Conservation (phyloP, 2,888 invertebrate genomes). For the Hyposoter didymator region DNA sequence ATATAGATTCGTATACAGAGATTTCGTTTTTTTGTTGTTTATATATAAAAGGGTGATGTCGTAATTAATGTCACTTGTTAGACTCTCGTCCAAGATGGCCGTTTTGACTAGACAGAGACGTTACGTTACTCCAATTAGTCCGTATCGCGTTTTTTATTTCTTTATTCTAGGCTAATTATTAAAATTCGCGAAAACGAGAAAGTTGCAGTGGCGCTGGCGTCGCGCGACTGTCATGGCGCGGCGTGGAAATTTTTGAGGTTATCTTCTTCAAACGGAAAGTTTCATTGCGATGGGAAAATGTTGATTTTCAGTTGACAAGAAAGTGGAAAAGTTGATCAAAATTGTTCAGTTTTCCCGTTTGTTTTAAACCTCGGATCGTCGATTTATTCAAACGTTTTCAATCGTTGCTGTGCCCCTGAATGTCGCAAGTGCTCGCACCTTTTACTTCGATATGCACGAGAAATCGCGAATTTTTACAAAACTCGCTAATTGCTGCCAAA, state of each 20-base stretch:
- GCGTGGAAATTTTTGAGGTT: conserved; percentile 12
- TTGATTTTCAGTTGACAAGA: neutral
- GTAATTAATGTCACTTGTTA: conserved; percentile 51
- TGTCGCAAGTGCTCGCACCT: neutral
- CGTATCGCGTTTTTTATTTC: conserved; percentile 3
- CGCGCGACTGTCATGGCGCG: conserved; percentile 22
- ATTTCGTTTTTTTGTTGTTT: neutral
- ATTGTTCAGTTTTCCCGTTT: neutral
- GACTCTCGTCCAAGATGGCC: conserved; percentile 55
- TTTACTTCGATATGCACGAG: neutral
- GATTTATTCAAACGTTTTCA: neutral
- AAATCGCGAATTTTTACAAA: neutral
- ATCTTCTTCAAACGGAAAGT: neutral
- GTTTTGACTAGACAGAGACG: conserved; percentile 59
- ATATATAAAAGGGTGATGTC: conserved; percentile 32
- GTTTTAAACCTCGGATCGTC: neutral
- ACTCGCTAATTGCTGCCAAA: neutral
- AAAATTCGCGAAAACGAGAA: conserved; percentile 5
- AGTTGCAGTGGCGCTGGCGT: neutral
- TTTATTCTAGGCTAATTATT: conserved; percentile 16
- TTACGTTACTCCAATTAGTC: conserved; percentile 40
- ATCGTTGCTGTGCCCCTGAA: neutral
- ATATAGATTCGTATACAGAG: conserved; percentile 31
- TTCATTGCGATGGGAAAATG: neutral
- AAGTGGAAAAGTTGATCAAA: neutral